phyloP scores from a whole-genome alignment of 2,888 invertebrate genomes.

The Tachystola acroxantha region DNA sequence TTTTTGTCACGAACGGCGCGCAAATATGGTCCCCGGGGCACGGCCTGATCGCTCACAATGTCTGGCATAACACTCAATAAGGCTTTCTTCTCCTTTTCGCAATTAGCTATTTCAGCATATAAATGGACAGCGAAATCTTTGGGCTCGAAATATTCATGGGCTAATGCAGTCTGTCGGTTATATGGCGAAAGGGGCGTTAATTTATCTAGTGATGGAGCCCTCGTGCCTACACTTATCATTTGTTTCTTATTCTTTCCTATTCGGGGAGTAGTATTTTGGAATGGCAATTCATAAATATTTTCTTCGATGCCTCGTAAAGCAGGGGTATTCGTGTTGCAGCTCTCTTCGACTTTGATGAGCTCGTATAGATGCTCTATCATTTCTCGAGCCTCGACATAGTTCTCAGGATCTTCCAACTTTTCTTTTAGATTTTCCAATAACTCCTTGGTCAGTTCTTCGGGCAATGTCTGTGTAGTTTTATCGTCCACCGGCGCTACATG shows the following conservation, averaged over 20 bases:
- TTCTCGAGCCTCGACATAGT: conserved; percentile 85
- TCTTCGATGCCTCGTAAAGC: conserved; percentile 45
- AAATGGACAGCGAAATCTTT: conserved; percentile 76
- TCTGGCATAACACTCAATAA: conserved; percentile 61
- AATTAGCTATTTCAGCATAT: conserved; percentile 80
- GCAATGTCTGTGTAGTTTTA: conserved; percentile 84
- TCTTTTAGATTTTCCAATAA: conserved; percentile 82
- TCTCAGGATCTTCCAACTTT: conserved; percentile 84
- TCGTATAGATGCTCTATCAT: conserved; percentile 88
- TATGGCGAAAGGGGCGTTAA: conserved; percentile 70
- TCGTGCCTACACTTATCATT: conserved; percentile 77
- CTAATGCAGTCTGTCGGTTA: conserved; percentile 57
- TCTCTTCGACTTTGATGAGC: conserved; percentile 84
- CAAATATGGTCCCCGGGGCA: conserved; percentile 79
- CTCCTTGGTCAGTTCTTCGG: conserved; percentile 86
- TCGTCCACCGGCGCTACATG: conserved; percentile 65
- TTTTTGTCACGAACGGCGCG: conserved; percentile 79
- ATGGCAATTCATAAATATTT: conserved; percentile 81
- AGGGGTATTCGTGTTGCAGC: conserved; percentile 70
- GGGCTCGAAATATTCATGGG: conserved; percentile 73
- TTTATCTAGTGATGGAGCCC: conserved; percentile 78
- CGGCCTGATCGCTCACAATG: conserved; percentile 53
- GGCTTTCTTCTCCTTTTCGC: conserved; percentile 48
- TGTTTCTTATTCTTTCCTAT: conserved; percentile 58
- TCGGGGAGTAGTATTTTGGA: conserved; percentile 59